Conservation (phyloP, 2,113 vertebrate species). For the Ameiurus melas region DNA sequence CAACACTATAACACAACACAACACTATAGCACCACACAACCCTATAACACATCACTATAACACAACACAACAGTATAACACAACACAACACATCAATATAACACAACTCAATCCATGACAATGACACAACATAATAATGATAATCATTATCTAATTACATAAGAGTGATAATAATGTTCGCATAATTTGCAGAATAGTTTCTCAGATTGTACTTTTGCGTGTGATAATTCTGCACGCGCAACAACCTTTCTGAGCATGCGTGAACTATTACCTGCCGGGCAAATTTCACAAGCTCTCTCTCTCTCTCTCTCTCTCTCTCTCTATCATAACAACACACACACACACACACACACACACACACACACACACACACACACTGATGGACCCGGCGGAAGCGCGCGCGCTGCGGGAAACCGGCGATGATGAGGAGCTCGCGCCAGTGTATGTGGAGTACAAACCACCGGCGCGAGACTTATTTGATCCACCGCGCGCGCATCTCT, state of each 20-base stretch:
- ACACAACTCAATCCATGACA: no score
- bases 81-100: no score
- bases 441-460: constrained; percentile 76
- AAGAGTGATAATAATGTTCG: neutral
- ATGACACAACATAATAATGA: no score
- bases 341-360: neutral
- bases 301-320: neutral
- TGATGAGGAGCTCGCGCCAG: constrained; percentile 45
- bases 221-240: neutral
- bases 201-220: neutral
- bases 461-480: constrained; percentile 73
- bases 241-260: neutral
- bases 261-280: neutral
- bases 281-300: neutral
- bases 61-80: no score
- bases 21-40: no score
- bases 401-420: neutral
- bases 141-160: neutral
- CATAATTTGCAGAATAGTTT: neutral
- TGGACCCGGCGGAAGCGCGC: neutral
- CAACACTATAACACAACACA: no score
- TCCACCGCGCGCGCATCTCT: constrained; percentile 59
- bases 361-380: neutral
- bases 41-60: no score
- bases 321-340: no score